phyloP scores from a whole-genome alignment of 2,797 vertebrate species.

The Linurgus olivaceus region DNA sequence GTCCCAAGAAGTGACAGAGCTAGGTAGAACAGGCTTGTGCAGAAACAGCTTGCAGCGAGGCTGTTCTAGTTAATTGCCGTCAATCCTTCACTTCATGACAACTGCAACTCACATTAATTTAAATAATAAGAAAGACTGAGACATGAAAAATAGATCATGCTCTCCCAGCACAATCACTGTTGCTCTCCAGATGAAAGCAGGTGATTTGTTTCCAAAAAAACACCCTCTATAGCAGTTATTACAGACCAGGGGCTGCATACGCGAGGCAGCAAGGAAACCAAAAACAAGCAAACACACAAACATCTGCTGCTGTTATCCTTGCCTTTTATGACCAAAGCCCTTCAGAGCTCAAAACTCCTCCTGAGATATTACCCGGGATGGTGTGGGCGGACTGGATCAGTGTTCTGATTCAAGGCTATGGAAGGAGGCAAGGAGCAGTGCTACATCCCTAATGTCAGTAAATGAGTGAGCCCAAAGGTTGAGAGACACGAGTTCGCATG shows the following conservation, averaged over 20 bases:
- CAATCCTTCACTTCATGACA: slow-evolving; percentile 62
- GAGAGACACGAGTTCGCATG: accelerated
- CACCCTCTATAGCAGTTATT: slow-evolving; percentile 17
- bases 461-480: not conserved
- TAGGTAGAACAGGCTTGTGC: not conserved
- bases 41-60: not conserved
- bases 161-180: slow-evolving; percentile 52
- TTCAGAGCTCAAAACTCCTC: not conserved
- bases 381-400: not conserved
- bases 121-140: slow-evolving; percentile 64
- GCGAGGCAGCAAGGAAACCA: not conserved
- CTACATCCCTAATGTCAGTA: not conserved
- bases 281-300: not conserved
- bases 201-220: slow-evolving; percentile 64
- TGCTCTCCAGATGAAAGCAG: slow-evolving; percentile 58
- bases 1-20: not conserved
- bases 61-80: slow-evolving; percentile 10
- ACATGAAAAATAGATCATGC: slow-evolving; percentile 56
- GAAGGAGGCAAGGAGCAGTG: not conserved
- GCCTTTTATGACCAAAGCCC: slow-evolving; percentile 6
- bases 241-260: not conserved
- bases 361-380: not conserved
- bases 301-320: slow-evolving; percentile 21
- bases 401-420: not conserved
- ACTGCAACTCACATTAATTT: slow-evolving; percentile 62